Percentiles rank a stretch among this genome's conserved stretches.
These are phyloP conservation scores for Monopis laevigella DNA, from an alignment of 2,888 invertebrate genomes.

Conservation along the genomic window DNA sequence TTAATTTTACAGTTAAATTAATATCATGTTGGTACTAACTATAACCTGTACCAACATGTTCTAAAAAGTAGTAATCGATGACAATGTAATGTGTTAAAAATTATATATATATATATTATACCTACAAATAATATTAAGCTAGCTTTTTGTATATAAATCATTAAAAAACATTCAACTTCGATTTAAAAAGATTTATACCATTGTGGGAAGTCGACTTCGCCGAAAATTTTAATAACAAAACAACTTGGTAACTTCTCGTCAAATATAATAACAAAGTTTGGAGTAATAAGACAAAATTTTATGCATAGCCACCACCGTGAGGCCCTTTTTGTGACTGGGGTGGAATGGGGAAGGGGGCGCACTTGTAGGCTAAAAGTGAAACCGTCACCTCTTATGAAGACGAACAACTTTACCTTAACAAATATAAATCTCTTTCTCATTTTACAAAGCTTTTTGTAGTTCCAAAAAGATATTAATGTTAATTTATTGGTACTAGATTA, in stretches of 20 bases:
- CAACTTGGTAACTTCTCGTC: constrained; percentile 64
- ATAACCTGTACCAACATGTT: too few relatives aligned
- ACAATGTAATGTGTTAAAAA: too few relatives aligned
- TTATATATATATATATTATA: too few relatives aligned
- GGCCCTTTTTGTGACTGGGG: constrained; percentile 27
- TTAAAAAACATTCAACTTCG: too few relatives aligned
- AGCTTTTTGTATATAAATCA: too few relatives aligned
- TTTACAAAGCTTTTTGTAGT: constrained; percentile 11
- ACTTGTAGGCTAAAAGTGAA: constrained; percentile 62
- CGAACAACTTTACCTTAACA: constrained; percentile 61
- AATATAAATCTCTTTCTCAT: constrained; percentile 52
- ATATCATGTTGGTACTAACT: too few relatives aligned
- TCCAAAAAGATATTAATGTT: constrained; percentile 4
- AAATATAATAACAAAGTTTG: constrained; percentile 65
- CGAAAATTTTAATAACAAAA: constrained; percentile 67
- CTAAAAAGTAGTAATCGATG: too few relatives aligned
- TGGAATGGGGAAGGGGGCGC: constrained; percentile 32
- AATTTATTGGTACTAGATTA: constrained; percentile 7
- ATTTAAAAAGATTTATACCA: constrained; percentile 42
- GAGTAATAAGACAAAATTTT: constrained; percentile 67
- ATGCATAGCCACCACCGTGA: constrained; percentile 59
- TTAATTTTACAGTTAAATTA: too few relatives aligned
- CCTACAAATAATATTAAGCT: too few relatives aligned
- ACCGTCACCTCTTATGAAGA: constrained; percentile 61
- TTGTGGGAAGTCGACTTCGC: constrained; percentile 33